Percentiles rank a stretch among this genome's conserved stretches.
Conservation (phyloP, 2,113 vertebrate genomes). For the Malurus cyaneus region DNA sequence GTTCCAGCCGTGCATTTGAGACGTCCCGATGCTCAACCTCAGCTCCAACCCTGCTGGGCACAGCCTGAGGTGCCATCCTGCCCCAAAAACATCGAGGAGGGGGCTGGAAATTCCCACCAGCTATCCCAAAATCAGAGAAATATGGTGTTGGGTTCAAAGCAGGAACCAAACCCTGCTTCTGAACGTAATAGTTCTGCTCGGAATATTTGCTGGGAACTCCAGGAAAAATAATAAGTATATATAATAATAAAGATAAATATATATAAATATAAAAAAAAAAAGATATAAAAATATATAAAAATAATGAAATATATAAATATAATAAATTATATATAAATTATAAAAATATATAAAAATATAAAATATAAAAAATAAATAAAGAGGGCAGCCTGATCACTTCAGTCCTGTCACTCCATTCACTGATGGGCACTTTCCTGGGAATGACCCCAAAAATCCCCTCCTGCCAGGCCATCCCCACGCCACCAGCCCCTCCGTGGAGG, state of each 20-base stretch:
- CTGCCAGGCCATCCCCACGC: rapidly evolving
- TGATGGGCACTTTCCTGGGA: rapidly evolving
- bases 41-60: neutral
- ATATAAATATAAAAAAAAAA: too few relatives aligned
- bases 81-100: neutral
- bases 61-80: neutral
- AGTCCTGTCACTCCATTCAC: rapidly evolving
- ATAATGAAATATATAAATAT: too few relatives aligned
- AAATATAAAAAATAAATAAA: too few relatives aligned
- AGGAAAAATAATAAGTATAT: neutral
- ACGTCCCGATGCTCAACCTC: neutral
- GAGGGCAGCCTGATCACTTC: rapidly evolving
- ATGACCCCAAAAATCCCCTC: neutral
- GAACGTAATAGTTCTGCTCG: neutral
- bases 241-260: too few relatives aligned
- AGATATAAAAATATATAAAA: too few relatives aligned
- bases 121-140: rapidly evolving
- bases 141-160: rapidly evolving
- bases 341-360: too few relatives aligned
- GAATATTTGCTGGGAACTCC: neutral
- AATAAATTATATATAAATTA: too few relatives aligned
- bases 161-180: neutral
- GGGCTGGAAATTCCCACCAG: rapidly evolving
- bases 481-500: neutral
- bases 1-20: neutral